Evolutionary conservation across 2,797 vertebrate species (phyloP).

Genomic region (Anguilla megastoma): DNA sequence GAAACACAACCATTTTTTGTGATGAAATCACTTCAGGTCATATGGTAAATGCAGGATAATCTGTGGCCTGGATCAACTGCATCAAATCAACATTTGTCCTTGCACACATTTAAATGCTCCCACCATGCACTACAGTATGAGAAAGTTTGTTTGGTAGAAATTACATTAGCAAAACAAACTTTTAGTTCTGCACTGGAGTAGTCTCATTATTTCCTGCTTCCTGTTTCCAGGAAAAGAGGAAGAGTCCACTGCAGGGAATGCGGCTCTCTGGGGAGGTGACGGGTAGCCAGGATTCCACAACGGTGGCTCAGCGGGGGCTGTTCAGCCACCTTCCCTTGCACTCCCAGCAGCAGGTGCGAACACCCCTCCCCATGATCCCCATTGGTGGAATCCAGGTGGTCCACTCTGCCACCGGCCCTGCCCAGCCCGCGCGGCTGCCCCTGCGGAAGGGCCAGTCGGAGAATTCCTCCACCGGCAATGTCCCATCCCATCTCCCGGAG

Average conservation of each 20-base stretch:
- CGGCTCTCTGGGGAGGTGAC: slow-evolving; percentile 72
- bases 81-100: no score
- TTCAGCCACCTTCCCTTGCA: slow-evolving; percentile 98
- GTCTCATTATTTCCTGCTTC: slow-evolving; percentile 35
- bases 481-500: slow-evolving; percentile 54
- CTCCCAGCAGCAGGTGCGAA: slow-evolving; percentile 89
- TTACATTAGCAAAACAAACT: neutral
- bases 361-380: slow-evolving; percentile 89
- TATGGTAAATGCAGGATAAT: no score
- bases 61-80: no score
- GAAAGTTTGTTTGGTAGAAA: neutral
- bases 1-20: neutral
- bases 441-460: slow-evolving; percentile 78
- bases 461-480: slow-evolving; percentile 62
- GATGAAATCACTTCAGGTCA: neutral
- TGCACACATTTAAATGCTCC: no score
- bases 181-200: neutral
- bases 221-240: slow-evolving; percentile 81
- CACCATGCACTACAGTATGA: no score
- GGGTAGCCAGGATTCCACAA: slow-evolving; percentile 66
- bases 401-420: slow-evolving; percentile 75
- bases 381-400: slow-evolving; percentile 91
- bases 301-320: slow-evolving; percentile 77
- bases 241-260: slow-evolving; percentile 77
- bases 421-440: slow-evolving; percentile 69